Evolutionary conservation across 1,140 invertebrate species (phyloP), one percentile per base, ranked within the genome.

Genomic region (Heliconius himera): DNA sequence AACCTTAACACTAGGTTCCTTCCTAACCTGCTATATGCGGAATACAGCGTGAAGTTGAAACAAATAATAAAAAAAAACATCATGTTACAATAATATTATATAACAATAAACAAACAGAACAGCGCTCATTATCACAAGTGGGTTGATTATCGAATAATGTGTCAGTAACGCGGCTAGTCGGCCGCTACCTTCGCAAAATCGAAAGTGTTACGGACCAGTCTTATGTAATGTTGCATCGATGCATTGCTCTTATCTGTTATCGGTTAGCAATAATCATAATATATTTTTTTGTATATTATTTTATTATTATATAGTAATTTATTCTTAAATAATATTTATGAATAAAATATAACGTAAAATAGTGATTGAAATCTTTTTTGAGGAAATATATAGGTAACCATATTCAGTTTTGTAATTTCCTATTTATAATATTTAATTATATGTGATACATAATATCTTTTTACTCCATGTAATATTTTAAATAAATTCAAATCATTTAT

Each of bases 201-300:
- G 90, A 91, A 90, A 91, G 90, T 90, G 81, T 85, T 86, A 85
- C 83, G 87, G 84, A 86, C 83, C 86, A 88, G 86, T 70, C 70
- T 91, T 90, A 86, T 84, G 85, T 88, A 90, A 90, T 79, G 77
- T 71, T 90, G 90, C 90, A 90, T 76, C 83, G 84, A 83, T 90
- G 89, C 89, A 89, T 82, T 84, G 78, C 77, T 81, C 66, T 77
- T 81, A 85, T 85, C 76, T 46, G 49, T 70, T 70, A 70, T 70
- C n/a, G n/a, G n/a, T 22, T 56, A 56, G 1, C n/a, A 56, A 56
- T 56, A 56, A 22, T 16, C 13, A 16, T 11, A 1, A 56, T 56
- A 56, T 51, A 2, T 56, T 51, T 16, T 56, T 56, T 56, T 22
- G 41, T 56, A n/a, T 20, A 56, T 56, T 22, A 11, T 56, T 56